Evolutionary conservation across 1,140 invertebrate species (phyloP).

Genomic region (Hylaeus volcanicus): DNA sequence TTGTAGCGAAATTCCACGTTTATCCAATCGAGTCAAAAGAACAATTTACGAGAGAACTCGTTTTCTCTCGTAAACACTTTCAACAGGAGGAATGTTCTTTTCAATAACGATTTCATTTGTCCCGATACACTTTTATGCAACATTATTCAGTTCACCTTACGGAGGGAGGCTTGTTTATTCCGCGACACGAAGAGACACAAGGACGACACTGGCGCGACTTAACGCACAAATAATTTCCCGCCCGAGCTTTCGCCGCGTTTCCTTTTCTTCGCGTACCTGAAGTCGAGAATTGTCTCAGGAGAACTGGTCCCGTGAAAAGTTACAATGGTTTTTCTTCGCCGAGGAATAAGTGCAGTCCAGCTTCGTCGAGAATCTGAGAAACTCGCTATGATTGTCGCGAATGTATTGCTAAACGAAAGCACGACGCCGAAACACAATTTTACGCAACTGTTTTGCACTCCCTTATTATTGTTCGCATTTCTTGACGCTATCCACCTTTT

Average conservation of each 20-base stretch:
- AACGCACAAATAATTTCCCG: conserved; percentile 24
- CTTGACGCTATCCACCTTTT: no score
- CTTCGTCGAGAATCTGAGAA: neutral
- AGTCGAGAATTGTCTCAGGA: neutral
- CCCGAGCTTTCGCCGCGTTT: neutral
- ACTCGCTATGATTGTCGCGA: neutral
- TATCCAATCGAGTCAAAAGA: no score
- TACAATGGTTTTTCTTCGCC: conserved; percentile 23
- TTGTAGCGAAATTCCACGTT: neutral
- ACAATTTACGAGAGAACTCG: neutral
- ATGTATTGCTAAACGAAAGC: neutral
- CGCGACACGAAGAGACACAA: neutral
- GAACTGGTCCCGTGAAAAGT: conserved; percentile 1
- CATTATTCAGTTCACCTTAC: neutral
- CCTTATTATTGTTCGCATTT: neutral
- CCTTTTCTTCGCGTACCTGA: neutral
- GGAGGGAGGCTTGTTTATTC: neutral
- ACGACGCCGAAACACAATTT: neutral
- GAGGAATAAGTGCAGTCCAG: neutral
- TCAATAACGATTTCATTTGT: neutral
- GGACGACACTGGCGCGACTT: neutral
- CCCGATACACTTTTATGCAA: neutral
- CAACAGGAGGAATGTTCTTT: neutral
- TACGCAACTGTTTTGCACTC: neutral
- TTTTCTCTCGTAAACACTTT: neutral